These are phyloP conservation scores for Chromoteleia sp. DNA, from an alignment of 2,888 invertebrate genomes.

Conservation along the genomic window DNA sequence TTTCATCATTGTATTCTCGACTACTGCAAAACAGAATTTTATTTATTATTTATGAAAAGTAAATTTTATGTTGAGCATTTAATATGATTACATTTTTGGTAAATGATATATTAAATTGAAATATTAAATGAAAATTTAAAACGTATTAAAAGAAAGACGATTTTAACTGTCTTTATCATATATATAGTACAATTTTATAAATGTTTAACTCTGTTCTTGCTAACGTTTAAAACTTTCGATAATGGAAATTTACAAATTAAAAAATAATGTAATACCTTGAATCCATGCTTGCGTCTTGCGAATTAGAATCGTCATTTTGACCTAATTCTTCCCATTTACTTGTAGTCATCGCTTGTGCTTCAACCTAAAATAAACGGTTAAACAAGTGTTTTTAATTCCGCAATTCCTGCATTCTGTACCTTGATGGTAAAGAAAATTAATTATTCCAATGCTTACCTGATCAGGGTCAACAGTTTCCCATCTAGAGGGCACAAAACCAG, in stretches of 20 bases:
- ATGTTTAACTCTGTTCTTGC: too few species aligned
- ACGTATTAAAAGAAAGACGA: too few species aligned
- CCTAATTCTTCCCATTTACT: constrained; percentile 95
- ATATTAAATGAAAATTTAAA: too few species aligned
- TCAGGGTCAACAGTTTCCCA: constrained; percentile 98
- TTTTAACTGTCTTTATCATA: too few species aligned
- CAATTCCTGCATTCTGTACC: neutral
- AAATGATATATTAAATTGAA: neutral
- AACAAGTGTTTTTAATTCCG: too few species aligned
- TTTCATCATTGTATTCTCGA: constrained; percentile 88
- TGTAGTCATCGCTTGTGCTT: constrained; percentile 93
- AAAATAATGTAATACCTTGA: constrained; percentile 76
- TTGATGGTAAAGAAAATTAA: too few species aligned
- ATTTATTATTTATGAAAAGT: constrained; percentile 29
- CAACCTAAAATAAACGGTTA: constrained; percentile 85
- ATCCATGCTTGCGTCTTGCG: constrained; percentile 85
- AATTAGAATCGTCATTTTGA: constrained; percentile 83
- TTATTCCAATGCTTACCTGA: too few species aligned
- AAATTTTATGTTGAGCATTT: constrained; percentile 15
- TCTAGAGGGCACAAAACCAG: constrained; percentile 95
- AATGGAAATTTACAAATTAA: neutral
- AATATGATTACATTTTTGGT: too few species aligned
- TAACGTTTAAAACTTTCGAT: too few species aligned
- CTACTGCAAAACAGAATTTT: constrained; percentile 70
- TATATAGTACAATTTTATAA: too few species aligned